These are phyloP conservation scores for Apamea epomidion DNA, from an alignment of 2,888 invertebrate species.

Conservation along the genomic window DNA sequence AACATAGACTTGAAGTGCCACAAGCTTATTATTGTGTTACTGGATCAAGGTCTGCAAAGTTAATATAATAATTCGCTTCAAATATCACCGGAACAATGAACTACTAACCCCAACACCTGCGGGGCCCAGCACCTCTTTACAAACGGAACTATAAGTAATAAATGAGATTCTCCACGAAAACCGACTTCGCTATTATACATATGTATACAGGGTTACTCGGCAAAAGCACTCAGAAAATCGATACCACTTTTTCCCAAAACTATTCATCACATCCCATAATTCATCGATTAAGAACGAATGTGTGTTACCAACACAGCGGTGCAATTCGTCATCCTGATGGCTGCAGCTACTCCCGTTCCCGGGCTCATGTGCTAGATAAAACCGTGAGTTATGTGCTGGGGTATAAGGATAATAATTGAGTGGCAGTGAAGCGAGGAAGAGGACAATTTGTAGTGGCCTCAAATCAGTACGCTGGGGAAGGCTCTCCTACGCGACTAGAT, in stretches of 20 bases:
- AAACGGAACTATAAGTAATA: conserved; percentile 52
- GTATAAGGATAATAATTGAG: conserved; percentile 82
- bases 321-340: conserved; percentile 79
- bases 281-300: conserved; percentile 62
- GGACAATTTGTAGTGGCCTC: conserved; percentile 89
- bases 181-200: conserved; percentile 16
- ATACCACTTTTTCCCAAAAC: conserved; percentile 53
- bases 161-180: conserved; percentile 56
- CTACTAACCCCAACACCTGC: conserved; percentile 64
- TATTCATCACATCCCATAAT: conserved; percentile 58
- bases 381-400: conserved; percentile 78
- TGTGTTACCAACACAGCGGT: conserved; percentile 64
- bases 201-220: conserved; percentile 55
- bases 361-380: conserved; percentile 74
- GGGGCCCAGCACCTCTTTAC: conserved; percentile 48
- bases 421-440: conserved; percentile 83
- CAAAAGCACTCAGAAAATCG: conserved; percentile 58
- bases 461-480: conserved; percentile 88
- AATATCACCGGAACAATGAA: conserved; percentile 75
- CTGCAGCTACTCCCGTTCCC: conserved; percentile 79
- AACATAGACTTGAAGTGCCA: conserved; percentile 46
- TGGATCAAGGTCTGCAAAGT: conserved; percentile 71
- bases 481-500: conserved; percentile 84
- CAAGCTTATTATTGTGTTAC: conserved; percentile 65
- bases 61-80: conserved; percentile 67